Evolutionary conservation across 1,140 invertebrate species (phyloP).

Genomic region (Bombus picipes): DNA sequence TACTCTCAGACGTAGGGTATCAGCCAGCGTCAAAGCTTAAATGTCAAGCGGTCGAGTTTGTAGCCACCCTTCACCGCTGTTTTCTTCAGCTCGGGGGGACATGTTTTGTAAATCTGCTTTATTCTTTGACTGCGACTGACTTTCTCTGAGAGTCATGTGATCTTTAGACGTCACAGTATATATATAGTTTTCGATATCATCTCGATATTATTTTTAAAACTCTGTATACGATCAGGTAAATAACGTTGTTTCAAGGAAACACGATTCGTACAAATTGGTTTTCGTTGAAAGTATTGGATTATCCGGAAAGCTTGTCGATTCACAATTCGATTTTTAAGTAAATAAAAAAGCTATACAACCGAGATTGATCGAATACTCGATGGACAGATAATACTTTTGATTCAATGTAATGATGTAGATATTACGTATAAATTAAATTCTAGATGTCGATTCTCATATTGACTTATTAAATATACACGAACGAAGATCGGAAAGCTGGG

Average conservation of each 20-base stretch:
- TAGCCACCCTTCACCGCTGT: neutral
- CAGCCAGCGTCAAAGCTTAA: constrained; percentile 15
- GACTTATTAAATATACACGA: neutral
- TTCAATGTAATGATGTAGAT: neutral
- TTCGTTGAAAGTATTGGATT: neutral
- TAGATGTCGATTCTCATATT: neutral
- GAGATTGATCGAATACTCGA: neutral
- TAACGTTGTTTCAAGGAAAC: neutral
- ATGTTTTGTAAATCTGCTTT: constrained; percentile 11
- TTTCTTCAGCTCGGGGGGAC: neutral
- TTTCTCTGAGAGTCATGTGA: neutral
- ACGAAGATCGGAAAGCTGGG: neutral
- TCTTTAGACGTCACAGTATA: neutral
- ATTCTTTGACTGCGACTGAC: neutral
- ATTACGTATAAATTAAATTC: neutral
- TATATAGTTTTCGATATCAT: neutral
- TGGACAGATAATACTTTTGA: neutral
- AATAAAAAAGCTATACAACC: neutral
- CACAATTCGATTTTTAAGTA: neutral
- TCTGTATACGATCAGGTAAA: neutral
- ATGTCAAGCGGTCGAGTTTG: neutral
- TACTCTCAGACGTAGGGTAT: neutral
- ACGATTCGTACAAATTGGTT: neutral
- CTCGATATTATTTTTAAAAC: neutral
- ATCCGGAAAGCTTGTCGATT: neutral